Evolutionary conservation across 1,140 invertebrate species (phyloP), one percentile per base, ranked within the genome.

Genomic region (Ladona fulva): DNA sequence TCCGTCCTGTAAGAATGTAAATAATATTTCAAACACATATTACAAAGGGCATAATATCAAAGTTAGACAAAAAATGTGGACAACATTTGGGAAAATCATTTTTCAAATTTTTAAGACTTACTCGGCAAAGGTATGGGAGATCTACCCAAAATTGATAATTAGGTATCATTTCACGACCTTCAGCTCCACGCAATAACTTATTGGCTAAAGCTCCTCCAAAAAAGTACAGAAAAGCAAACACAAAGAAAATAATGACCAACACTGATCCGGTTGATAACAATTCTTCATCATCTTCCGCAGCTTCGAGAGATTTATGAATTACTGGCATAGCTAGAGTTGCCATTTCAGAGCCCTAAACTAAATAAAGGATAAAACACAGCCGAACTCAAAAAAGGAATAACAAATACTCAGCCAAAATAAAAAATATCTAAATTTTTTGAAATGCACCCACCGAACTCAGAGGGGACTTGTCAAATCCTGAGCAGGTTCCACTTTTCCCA

Each of bases 141-240:
- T 84, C 83, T 12, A 74, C 76, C 86, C 86, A 87, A 77, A 87
- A 86, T 6, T 82, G 82, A 52, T 85, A 84, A 81, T 87, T 86
- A 0, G 86, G 86, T 75, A 87, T 80, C 81, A 86, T 83, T 80
- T 87, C 86, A 80, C 79, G 80, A 16, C 86, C 86, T 75, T 83
- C 83, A n/a, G 85, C 85, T 24, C 86, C 86, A 24, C 85, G 80
- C 24, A 85, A 76, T 19, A 81, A 81, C 76, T 82, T 86, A 24
- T 84, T 76, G 7, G 79, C 66, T 24, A 85, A 24, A 0, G 83
- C 83, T 52, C 86, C 85, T 11, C 83, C 81, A 29, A 83, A 77
- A 11, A 85, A 83, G 52, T 86, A 86, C 24, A 84, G 5, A 7
- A 80, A 80, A 22, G 74, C 42, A 29, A 82, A 79, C 7, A 83